A percentile compares a stretch with the other conserved stretches of the same genome.
Evolutionary conservation across 92 coral and sea anemone genomes (phyloP).

Genomic region (Virgularia gustaviana): DNA sequence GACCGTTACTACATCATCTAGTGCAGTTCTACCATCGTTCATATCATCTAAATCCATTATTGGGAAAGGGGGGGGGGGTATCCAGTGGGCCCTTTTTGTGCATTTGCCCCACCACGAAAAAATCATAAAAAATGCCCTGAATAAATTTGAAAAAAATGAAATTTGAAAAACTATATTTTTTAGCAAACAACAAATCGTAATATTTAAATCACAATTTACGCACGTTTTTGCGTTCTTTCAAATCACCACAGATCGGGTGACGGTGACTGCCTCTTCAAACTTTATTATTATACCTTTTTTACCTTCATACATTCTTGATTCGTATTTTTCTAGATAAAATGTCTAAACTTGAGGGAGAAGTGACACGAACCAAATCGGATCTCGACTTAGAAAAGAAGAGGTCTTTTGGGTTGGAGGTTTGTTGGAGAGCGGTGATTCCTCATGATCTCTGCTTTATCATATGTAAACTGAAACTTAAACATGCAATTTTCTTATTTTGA

Average conservation of each 20-base stretch:
- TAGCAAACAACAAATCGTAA: too few species aligned
- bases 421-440: background rate
- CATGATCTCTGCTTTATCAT: background rate
- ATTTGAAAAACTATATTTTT: too few species aligned
- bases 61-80: too few species aligned
- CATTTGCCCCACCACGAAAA: too few species aligned
- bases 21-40: too few species aligned
- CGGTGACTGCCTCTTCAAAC: background rate
- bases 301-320: background rate
- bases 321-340: slow-evolving; percentile 52
- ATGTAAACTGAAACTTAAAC: background rate
- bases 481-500: background rate
- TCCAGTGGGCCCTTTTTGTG: too few species aligned
- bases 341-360: slow-evolving; percentile 69
- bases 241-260: too few species aligned
- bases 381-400: slow-evolving; percentile 70
- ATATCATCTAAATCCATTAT: too few species aligned
- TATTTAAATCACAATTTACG: too few species aligned
- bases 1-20: too few species aligned
- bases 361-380: slow-evolving; percentile 58
- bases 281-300: background rate
- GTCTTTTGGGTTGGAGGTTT: slow-evolving; percentile 78
- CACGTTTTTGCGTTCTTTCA: background rate
- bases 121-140: background rate
- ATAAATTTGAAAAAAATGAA: background rate